Conservation (phyloP, 1,140 invertebrate genomes). For the Spodoptera litura region DNA sequence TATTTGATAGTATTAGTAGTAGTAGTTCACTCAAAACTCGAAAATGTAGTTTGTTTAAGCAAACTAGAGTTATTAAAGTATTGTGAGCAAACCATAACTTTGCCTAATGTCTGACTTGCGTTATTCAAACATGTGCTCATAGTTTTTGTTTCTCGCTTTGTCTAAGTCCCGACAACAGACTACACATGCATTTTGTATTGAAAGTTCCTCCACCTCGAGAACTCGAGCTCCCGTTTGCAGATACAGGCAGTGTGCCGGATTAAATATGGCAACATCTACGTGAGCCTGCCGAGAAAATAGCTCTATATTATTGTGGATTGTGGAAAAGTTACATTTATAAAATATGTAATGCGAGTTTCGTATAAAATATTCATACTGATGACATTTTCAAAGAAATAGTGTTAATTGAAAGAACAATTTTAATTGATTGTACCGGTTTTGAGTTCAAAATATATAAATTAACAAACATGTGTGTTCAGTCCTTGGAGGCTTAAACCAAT, state of each 20-base stretch:
- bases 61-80: background rate
- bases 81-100: slow-evolving; percentile 13
- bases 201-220: slow-evolving; percentile 22
- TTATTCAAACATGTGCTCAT: slow-evolving; percentile 22
- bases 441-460: too few relatives aligned
- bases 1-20: too few relatives aligned
- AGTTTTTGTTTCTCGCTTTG: slow-evolving; percentile 35
- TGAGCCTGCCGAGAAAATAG: background rate
- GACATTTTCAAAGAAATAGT: background rate
- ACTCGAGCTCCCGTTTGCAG: slow-evolving; percentile 4
- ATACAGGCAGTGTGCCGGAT: slow-evolving; percentile 12
- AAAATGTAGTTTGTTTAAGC: too few relatives aligned
- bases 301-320: background rate
- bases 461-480: too few relatives aligned
- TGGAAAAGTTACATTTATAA: background rate
- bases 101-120: slow-evolving; percentile 25
- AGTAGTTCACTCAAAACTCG: too few relatives aligned
- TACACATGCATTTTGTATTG: slow-evolving; percentile 41
- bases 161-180: slow-evolving; percentile 21
- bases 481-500: too few relatives aligned
- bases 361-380: background rate
- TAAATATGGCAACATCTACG: slow-evolving; percentile 25
- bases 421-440: too few relatives aligned
- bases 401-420: background rate
- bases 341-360: background rate